Percentiles rank a stretch among this genome's conserved stretches.
Conservation (phyloP, 2,888 invertebrate genomes). For the Heteropelma amictum region DNA sequence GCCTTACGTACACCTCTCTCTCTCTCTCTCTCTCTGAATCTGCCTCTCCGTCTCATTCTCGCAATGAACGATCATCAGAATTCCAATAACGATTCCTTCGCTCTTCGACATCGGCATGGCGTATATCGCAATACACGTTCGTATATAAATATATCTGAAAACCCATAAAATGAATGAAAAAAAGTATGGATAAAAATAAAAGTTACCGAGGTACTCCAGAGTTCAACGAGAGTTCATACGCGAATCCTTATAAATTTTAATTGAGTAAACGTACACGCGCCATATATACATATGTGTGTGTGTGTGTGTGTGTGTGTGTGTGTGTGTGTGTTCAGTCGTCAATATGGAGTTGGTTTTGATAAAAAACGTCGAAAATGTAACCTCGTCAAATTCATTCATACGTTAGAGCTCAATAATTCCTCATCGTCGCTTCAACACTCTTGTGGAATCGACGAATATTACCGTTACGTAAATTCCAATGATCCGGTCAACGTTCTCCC, state of each 20-base stretch:
- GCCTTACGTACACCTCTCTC: too few relatives aligned
- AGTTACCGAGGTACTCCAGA: constrained; percentile 10
- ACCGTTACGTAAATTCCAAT: constrained; percentile 63
- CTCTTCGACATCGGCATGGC: constrained; percentile 11
- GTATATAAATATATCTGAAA: not conserved
- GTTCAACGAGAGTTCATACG: constrained; percentile 30
- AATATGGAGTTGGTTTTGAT: not conserved
- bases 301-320: not conserved
- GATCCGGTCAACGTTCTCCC: constrained; percentile 61
- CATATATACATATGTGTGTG: not conserved
- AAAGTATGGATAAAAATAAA: not conserved
- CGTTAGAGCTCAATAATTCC: constrained; percentile 22
- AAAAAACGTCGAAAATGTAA: constrained; percentile 30
- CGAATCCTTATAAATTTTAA: constrained; percentile 36
- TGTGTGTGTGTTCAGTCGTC: not conserved
- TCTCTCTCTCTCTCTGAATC: too few relatives aligned
- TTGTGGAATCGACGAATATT: constrained; percentile 56
- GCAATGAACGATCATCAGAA: constrained; percentile 47
- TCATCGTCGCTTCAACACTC: constrained; percentile 26
- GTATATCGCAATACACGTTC: not conserved
- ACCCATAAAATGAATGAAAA: not conserved
- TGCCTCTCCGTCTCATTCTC: constrained; percentile 18
- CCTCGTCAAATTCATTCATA: constrained; percentile 34
- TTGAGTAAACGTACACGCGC: constrained; percentile 3
- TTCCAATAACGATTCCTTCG: constrained; percentile 50